Evolutionary conservation across 2,113 vertebrate species (phyloP), one percentile per base, ranked within the genome.

Genomic region (Alouatta palliata): DNA sequence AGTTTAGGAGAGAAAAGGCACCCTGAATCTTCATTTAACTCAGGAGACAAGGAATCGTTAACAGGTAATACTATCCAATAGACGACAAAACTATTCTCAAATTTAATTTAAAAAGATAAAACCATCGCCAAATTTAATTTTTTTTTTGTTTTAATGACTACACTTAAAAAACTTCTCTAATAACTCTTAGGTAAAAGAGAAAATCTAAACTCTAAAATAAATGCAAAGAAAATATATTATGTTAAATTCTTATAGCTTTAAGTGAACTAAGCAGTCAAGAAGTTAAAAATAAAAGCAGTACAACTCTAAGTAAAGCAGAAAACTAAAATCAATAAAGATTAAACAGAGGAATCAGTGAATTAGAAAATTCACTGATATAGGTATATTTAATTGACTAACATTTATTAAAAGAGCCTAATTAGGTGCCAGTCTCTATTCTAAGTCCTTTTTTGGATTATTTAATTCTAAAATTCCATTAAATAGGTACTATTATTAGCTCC

Each of bases 21-120:
- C 45, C 77, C 6, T 87, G 52, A 76, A 23, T 87, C 91, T 20
- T 94, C 97, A 93, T 90, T 95, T 71, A 8, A 87, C 56, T 30
- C 43, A 88, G 93, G 83, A 96, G 64, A 90, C 66, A 93, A 95
- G 68, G 71, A 79, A 56, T 70, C 91, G 87, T 92, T 82, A 98
- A 64, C 96, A 98, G 98, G 99, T 97, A 96, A 98, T 87, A 90
- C 10, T 37, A 87, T 76, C 40, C 30, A 97, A 37, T 45, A 95
- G 47, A 87, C 85, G 30, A 37, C 94, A 86, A 86, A 95, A 96
- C 61, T 94, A 32, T n/a, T 95, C 85, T 71, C 27, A 79, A 92
- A 75, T 21, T 87, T 8, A 21, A 43, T 14, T 84, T 68, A 32
- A 94, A 97, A 91, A 80, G 49, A 58, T 27, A 97, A 6, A 92